Conservation (phyloP, 2,888 invertebrate species). For the Herminia tarsipennalis region DNA sequence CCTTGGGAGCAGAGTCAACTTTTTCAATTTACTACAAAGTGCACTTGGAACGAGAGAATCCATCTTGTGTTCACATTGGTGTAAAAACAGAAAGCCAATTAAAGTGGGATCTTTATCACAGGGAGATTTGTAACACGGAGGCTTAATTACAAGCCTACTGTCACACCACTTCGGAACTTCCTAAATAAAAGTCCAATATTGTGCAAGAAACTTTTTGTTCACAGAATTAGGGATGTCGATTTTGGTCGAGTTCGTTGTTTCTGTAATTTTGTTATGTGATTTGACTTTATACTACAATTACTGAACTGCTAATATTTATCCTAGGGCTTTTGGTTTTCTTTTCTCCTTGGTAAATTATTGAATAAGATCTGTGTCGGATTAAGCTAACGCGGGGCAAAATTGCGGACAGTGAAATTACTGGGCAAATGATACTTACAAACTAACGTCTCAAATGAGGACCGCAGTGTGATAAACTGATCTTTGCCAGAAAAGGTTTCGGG, state of each 20-base stretch:
- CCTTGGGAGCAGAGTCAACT: not conserved
- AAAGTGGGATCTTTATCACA: conserved; percentile 40
- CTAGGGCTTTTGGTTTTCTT: not conserved
- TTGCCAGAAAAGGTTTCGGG: no score
- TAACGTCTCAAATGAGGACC: no score
- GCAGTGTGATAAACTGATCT: no score
- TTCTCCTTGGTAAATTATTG: not conserved
- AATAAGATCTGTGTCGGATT: no score
- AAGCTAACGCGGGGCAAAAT: no score
- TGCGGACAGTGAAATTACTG: no score
- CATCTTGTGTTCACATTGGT: conserved; percentile 22
- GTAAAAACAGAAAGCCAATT: conserved; percentile 50
- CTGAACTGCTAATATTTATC: no score
- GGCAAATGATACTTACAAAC: no score
- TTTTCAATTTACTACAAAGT: conserved; percentile 9
- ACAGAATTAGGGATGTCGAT: not conserved
- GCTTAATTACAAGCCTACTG: conserved; percentile 33
- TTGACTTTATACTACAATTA: no score
- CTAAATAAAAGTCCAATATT: conserved; percentile 34
- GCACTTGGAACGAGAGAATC: conserved; percentile 1
- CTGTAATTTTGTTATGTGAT: not conserved
- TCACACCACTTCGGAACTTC: conserved; percentile 16
- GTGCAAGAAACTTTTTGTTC: conserved; percentile 4
- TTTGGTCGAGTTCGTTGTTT: not conserved
- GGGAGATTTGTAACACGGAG: conserved; percentile 38